Conservation (phyloP, 2,113 vertebrate species). For the Menura novaehollandiae region DNA sequence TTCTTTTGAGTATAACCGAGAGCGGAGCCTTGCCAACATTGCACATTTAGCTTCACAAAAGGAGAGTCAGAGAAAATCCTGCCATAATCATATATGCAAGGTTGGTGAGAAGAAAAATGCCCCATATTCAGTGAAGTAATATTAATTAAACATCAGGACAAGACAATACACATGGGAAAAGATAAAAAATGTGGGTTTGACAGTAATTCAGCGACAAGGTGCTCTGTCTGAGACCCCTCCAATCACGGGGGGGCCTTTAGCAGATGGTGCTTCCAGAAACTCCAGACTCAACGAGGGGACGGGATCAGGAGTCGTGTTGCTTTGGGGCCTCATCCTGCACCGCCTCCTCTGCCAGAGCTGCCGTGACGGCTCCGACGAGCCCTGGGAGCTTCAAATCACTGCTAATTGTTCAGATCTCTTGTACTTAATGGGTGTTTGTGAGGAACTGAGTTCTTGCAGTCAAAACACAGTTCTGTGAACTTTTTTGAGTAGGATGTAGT, state of each 20-base stretch:
- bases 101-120: neutral
- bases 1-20: neutral
- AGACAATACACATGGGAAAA: neutral
- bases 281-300: neutral
- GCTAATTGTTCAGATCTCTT: neutral
- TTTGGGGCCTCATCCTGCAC: neutral
- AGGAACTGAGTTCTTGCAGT: neutral
- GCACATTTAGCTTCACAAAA: neutral
- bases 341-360: neutral
- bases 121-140: neutral
- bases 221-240: neutral
- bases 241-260: neutral
- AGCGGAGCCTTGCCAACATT: neutral
- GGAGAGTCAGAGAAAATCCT: neutral
- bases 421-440: neutral
- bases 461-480: neutral
- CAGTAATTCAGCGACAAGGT: neutral
- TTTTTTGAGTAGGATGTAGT: neutral
- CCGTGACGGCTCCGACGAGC: accelerated
- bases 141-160: neutral
- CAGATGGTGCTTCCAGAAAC: neutral
- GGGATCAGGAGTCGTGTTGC: accelerated
- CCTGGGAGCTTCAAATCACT: neutral
- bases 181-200: neutral
- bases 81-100: neutral